phyloP scores from a whole-genome alignment of 2,888 invertebrate genomes.

The Pristionchus mayeri region DNA sequence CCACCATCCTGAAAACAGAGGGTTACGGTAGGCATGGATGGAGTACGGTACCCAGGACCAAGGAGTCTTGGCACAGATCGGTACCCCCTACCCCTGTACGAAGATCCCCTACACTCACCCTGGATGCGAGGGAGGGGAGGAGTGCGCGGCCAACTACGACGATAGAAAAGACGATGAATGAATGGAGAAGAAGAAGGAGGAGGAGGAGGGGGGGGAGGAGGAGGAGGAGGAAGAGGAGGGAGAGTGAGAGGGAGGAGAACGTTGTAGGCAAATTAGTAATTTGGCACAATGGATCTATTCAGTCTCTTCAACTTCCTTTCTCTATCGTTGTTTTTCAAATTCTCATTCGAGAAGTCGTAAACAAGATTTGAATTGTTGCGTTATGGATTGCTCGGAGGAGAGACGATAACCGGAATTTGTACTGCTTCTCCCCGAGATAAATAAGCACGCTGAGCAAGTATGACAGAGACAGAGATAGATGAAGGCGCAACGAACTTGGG shows the following conservation, averaged over 20 bases:
- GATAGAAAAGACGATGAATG: conserved; percentile 34
- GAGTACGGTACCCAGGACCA: neutral
- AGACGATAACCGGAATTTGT: too few species aligned
- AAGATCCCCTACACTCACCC: neutral
- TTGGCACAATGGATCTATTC: neutral
- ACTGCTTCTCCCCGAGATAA: too few species aligned
- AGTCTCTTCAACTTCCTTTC: neutral
- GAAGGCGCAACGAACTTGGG: too few species aligned
- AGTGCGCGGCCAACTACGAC: conserved; percentile 22
- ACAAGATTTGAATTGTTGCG: too few species aligned
- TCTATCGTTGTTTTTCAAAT: too few species aligned
- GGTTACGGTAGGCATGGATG: neutral
- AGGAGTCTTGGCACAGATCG: neutral
- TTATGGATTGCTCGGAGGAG: too few species aligned
- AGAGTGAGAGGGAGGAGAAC: neutral
- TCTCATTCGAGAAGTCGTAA: too few species aligned
- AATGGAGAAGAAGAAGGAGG: neutral
- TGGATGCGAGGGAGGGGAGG: neutral
- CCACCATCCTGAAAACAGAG: conserved; percentile 9
- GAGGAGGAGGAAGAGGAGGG: neutral
- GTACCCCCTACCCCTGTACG: neutral
- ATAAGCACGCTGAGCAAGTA: too few species aligned
- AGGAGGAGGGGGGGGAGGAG: neutral
- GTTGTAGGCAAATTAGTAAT: neutral
- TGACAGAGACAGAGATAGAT: too few species aligned